Percentiles rank a stretch among this genome's conserved stretches.
Conservation (phyloP, 2,797 vertebrate species). For the Eulemur coronatus region DNA sequence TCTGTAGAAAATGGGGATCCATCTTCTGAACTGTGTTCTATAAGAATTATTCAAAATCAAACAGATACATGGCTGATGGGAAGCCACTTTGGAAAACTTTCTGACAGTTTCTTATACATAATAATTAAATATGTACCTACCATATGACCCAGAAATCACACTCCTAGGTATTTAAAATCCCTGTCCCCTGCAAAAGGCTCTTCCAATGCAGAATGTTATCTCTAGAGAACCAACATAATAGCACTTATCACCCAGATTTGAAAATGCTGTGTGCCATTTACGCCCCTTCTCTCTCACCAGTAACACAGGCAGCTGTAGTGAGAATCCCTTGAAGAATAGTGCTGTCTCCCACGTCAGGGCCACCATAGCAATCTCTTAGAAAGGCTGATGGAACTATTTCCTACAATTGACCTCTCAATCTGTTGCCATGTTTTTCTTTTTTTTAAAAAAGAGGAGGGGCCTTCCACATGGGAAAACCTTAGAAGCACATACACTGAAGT, state of each 20-base stretch:
- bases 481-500: not conserved
- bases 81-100: not conserved
- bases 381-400: not conserved
- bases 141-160: not conserved
- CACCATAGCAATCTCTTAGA: not conserved
- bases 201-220: not conserved
- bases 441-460: not conserved
- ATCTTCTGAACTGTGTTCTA: not conserved
- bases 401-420: not conserved
- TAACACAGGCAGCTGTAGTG: not conserved
- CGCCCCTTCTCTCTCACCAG: not conserved
- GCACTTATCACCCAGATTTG: not conserved
- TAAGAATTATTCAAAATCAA: slow-evolving; percentile 4
- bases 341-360: not conserved
- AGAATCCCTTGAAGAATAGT: no score
- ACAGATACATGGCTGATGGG: not conserved
- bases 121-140: not conserved
- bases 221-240: not conserved
- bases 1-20: not conserved
- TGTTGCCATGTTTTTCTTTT: not conserved
- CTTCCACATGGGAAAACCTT: not conserved
- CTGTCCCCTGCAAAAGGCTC: not conserved
- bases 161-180: not conserved
- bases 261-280: not conserved
- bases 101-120: not conserved